Percentiles rank a stretch among this genome's conserved stretches.
Conservation (phyloP, 1,140 invertebrate species). For the Choristoneura fumiferana region DNA sequence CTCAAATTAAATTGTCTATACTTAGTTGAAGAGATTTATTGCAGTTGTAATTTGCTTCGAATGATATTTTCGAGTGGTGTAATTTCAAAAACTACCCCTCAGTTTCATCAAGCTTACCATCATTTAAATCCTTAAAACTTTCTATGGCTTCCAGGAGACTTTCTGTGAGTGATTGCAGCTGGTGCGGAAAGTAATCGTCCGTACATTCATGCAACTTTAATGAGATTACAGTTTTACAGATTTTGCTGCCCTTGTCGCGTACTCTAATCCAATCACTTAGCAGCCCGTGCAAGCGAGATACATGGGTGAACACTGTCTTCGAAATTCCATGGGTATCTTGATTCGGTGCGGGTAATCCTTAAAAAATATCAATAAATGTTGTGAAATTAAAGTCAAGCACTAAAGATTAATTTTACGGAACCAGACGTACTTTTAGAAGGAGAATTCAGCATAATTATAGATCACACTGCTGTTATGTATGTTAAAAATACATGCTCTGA, state of each 20-base stretch:
- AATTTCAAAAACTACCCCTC: no score
- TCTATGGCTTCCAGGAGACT: slow-evolving; percentile 46
- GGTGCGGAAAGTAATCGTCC: slow-evolving; percentile 58
- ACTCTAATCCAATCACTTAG: slow-evolving; percentile 50
- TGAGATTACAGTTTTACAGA: slow-evolving; percentile 49
- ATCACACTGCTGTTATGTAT: no score
- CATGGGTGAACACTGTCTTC: slow-evolving; percentile 55
- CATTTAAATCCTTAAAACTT: slow-evolving; percentile 46
- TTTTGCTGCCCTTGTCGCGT: slow-evolving; percentile 49
- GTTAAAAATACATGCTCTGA: no score
- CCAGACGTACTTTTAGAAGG: background rate
- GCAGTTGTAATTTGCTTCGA: no score
- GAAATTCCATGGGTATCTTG: slow-evolving; percentile 51
- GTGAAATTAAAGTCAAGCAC: background rate
- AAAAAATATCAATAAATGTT: slow-evolving; percentile 26
- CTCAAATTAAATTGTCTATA: no score
- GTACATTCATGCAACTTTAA: slow-evolving; percentile 60
- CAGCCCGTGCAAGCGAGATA: slow-evolving; percentile 49
- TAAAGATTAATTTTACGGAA: background rate
- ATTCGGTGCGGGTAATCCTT: slow-evolving; percentile 50
- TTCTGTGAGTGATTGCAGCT: slow-evolving; percentile 46
- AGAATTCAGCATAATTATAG: background rate
- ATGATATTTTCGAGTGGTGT: no score
- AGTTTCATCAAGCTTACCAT: slow-evolving; percentile 35
- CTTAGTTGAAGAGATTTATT: no score